Evolutionary conservation across 2,113 vertebrate species (phyloP).

Genomic region (Bujurquina vittata): DNA sequence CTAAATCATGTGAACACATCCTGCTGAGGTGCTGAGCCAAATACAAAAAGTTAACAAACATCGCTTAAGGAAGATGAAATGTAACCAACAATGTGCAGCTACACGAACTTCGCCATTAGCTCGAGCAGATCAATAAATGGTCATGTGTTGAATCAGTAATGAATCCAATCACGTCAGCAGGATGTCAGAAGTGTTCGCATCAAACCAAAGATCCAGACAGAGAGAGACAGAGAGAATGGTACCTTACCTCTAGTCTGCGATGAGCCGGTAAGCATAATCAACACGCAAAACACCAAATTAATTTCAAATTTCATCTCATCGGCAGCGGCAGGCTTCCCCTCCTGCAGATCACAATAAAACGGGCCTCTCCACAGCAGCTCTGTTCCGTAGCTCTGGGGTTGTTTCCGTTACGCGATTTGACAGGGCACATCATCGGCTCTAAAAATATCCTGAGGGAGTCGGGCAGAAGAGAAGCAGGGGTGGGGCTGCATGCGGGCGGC

Average conservation of each 20-base stretch:
- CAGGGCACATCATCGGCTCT: slow-evolving; percentile 72
- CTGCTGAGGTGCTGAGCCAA: background rate
- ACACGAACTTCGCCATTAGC: background rate
- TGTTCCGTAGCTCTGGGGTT: slow-evolving; percentile 32
- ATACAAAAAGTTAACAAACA: background rate
- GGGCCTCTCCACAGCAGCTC: slow-evolving; percentile 15
- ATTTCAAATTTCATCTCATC: slow-evolving; percentile 60
- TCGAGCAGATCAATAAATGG: background rate
- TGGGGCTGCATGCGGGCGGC: slow-evolving; percentile 45
- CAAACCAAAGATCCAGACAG: background rate
- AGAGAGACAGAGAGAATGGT: background rate
- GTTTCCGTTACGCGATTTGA: slow-evolving; percentile 75
- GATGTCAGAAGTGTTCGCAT: background rate
- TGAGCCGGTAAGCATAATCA: slow-evolving; percentile 60
- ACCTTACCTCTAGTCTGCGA: slow-evolving; percentile 63
- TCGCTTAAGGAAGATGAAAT: background rate
- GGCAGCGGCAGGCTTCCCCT: background rate
- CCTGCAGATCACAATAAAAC: background rate
- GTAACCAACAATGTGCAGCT: background rate
- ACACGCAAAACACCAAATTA: slow-evolving; percentile 37
- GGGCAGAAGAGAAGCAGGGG: slow-evolving; percentile 71
- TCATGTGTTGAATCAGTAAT: slow-evolving; percentile 30
- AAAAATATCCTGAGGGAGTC: slow-evolving; percentile 79
- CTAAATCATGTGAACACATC: background rate
- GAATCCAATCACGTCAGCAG: slow-evolving; percentile 32